Evolutionary conservation across 2,888 invertebrate genomes (phyloP), one percentile per base, ranked within the genome.

Genomic region (Syritta pipiens): DNA sequence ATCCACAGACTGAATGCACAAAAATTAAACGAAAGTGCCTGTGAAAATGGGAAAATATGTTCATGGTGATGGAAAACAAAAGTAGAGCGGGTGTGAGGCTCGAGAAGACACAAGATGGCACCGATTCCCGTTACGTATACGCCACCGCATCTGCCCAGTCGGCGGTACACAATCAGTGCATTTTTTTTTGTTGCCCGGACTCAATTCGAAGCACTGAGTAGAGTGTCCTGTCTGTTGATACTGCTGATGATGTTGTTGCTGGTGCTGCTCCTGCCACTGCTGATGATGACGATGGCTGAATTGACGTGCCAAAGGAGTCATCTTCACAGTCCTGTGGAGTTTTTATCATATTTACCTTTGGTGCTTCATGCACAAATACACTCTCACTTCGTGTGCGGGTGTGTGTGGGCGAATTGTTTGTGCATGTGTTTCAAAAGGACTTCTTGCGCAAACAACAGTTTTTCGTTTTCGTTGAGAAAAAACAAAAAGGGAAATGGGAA

Each of bases 291-390:
- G 71, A 65, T 65, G 71, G 51, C 51, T 59, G 71, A 71, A 53
- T 67, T 65, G 63, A 59, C 51, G 20, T 59, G 37, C 44, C 62
- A 57, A 75, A 60, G 53, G 68, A 63, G 20, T 57, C 63, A 59
- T 71, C 30, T 37, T 19, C 9, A 63, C 63, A 59, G 59, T 10
- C 30, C n/a, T 46, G 44, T 68, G 59, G 59, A 68, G 48, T 35
- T 60, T 71, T 40, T 53, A 60, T 32, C 53, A 35, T 76, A 69
- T 76, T 69, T 77, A 71, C 71, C 65, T 57, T 65, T 40, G 30
- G 24, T 51, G 46, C 65, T 65, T 59, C 22, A 65, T 71, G 9
- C 44, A 57, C 30, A 48, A 6, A 57, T 71, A 35, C 35, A n/a
- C n/a, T n/a, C n/a, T n/a, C n/a, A n/a, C n/a, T n/a, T n/a, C n/a